These are phyloP conservation scores for Onthophagus sagittarius DNA, from an alignment of 2,888 invertebrate species.

Conservation along the genomic window DNA sequence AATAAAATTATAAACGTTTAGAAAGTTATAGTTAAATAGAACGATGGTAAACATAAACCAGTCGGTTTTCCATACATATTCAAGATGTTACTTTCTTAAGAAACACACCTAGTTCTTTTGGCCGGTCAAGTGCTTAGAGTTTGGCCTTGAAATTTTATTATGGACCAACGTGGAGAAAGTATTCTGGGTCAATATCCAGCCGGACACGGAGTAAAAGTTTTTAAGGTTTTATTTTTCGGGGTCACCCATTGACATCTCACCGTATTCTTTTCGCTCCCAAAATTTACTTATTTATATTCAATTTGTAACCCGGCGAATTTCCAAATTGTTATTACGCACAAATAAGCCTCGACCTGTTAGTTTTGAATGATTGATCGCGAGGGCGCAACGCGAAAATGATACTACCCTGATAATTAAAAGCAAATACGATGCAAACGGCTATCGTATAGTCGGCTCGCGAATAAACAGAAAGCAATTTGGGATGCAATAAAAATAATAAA, in stretches of 20 bases:
- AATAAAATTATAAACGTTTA: background rate
- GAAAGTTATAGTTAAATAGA: background rate
- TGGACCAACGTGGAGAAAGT: slow-evolving; percentile 22
- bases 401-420: background rate
- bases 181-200: slow-evolving; percentile 21
- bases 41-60: background rate
- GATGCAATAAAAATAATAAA: background rate
- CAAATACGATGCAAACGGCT: background rate
- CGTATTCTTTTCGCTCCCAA: background rate
- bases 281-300: background rate
- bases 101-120: background rate
- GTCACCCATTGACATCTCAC: background rate
- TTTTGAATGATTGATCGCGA: background rate
- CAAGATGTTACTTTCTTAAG: background rate
- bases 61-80: background rate
- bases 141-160: slow-evolving; percentile 19
- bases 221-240: slow-evolving; percentile 16
- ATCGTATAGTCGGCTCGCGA: background rate
- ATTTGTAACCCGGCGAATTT: background rate
- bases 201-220: slow-evolving; percentile 21
- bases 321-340: background rate
- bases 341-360: background rate
- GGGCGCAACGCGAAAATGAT: background rate
- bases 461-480: background rate
- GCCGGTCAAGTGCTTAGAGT: background rate